phyloP scores from a whole-genome alignment of 2,113 vertebrate genomes.

The Oostethus manadensis region DNA sequence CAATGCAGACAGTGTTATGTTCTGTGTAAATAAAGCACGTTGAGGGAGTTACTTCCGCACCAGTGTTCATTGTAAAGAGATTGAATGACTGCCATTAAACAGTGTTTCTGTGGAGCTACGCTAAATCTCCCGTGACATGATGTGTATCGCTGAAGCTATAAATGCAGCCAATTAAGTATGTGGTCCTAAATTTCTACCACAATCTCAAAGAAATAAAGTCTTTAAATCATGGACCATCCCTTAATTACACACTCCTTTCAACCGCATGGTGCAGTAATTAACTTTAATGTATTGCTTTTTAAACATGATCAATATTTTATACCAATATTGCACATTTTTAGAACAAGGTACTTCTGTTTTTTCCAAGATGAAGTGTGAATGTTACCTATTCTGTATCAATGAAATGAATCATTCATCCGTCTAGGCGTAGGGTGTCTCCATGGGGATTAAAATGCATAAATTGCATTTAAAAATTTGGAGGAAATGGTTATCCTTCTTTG shows the following conservation, averaged over 20 bases:
- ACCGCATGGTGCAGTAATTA: not conserved
- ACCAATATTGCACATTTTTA: not conserved
- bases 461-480: not conserved
- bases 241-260: constrained; percentile 28
- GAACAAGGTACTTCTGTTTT: not conserved
- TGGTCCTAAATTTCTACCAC: constrained; percentile 16
- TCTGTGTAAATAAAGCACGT: not conserved
- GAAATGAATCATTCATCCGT: not conserved
- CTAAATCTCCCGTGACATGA: constrained; percentile 42
- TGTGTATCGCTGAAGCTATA: constrained; percentile 47
- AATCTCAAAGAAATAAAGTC: constrained; percentile 32
- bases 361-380: not conserved
- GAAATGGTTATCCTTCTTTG: no score
- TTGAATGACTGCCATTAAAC: constrained; percentile 22
- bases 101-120: not conserved
- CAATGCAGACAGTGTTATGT: no score
- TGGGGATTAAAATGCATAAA: not conserved
- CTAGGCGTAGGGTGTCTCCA: not conserved
- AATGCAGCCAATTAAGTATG: constrained; percentile 40
- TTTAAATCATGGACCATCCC: constrained; percentile 27
- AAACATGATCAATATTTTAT: not conserved
- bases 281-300: not conserved
- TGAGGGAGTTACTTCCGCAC: not conserved
- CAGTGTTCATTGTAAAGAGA: constrained; percentile 1
- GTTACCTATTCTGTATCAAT: not conserved